Base-by-base conservation (phyloP, 2,113 vertebrate species). In the Spea bombifrons region DNA sequence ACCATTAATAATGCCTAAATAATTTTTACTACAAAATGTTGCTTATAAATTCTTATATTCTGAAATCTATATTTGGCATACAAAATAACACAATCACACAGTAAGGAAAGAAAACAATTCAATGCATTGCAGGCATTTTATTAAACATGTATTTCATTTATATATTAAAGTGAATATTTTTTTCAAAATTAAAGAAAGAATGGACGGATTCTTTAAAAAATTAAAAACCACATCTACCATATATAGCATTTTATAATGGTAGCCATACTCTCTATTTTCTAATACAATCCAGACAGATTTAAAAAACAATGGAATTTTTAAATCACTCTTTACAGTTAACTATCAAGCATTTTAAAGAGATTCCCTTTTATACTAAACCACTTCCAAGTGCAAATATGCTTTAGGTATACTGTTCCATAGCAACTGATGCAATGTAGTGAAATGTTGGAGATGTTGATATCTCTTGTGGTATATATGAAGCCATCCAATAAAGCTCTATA, bases 31-130 rank as follows among this genome's bases (percentile, higher is more conserved):
- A 73, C 78, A 74, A 71, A 6, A 71, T 43, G 47, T 67, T 59
- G 53, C 71, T 80, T 80, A 74, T 80, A 80, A 57, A 68, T 74
- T 80, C 78, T 80, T 80, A 74, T 80, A 80, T 80, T 57, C 44
- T n/a, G 48, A 80, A 80, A 74, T 80, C 64, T 80, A 80, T 80
- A 80, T 80, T 80, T 80, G 78, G 64, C 78, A 80, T 80, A 80
- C 49, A 80, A 73, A 74, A 74, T 67, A 61, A 74, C 68, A 80
- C 52, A 73, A 57, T 59, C 67, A 68, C 73, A 66, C 66, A 73
- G 49, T 79, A 72, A 16, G 50, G 53, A 72, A 46, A 70, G 43
- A 68, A 72, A 59, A 74, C 63, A 76, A 68, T 30, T 15, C 68
- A 15, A 76, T 46, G 53, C 49, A 49, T 55, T 73, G 49, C 63